Evolutionary conservation across 2,888 invertebrate species (phyloP).

Genomic region (Copidosoma aretas): DNA sequence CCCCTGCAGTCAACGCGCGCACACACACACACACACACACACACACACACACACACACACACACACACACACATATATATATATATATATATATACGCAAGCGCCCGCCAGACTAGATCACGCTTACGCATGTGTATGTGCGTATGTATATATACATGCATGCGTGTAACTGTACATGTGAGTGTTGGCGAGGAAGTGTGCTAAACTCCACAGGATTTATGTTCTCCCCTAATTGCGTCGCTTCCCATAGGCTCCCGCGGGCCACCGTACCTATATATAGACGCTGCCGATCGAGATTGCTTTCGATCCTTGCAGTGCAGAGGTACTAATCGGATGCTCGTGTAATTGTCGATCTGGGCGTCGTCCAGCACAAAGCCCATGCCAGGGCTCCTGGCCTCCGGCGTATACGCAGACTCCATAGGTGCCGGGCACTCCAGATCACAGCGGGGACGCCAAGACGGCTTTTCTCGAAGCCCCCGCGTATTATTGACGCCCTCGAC

Average conservation of each 20-base stretch:
- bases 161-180: not conserved
- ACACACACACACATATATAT: too few species aligned
- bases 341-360: constrained; percentile 39
- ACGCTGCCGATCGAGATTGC: constrained; percentile 45
- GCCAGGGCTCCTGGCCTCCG: too few species aligned
- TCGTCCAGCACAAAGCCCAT: constrained; percentile 18
- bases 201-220: constrained; percentile 60
- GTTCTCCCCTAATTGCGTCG: constrained; percentile 60
- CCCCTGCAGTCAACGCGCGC: constrained; percentile 40
- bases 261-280: not conserved
- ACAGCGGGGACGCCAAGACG: not conserved
- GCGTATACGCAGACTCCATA: too few species aligned
- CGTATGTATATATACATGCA: not conserved
- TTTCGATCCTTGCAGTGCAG: constrained; percentile 42
- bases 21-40: too few species aligned
- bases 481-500: constrained; percentile 13
- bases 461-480: not conserved
- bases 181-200: constrained; percentile 53
- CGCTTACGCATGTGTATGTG: not conserved
- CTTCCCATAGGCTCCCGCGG: constrained; percentile 45
- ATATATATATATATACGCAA: too few species aligned
- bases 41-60: too few species aligned
- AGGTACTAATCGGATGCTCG: constrained; percentile 42
- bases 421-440: too few species aligned
- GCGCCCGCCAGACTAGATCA: too few species aligned